Evolutionary conservation across 2,113 vertebrate species (phyloP), one percentile per base, ranked within the genome.

Genomic region (Callionymus lyra): DNA sequence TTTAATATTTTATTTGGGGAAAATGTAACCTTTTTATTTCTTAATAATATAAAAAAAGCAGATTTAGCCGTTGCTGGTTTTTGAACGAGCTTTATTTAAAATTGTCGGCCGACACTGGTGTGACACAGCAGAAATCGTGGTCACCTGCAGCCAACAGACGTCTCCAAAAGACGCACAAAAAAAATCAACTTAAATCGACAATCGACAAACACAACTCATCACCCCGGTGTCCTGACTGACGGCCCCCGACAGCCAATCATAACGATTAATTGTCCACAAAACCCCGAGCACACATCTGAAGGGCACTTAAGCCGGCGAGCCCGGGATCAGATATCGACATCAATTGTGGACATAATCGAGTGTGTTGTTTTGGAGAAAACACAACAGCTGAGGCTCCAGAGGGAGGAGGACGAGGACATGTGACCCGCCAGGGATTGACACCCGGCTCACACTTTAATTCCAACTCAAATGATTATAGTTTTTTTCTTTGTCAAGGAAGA

Each of bases 341-440:
- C 8, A 8, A 27, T 8, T 57, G 33, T 6, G 43, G 51, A 59
- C 38, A 64, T 78, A 63, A 80, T 80, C 38, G 59, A 82, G 72
- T 77, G 60, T 56, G 66, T 66, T 80, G 74, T 78, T 82, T 78
- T 74, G 65, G 69, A 8, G 21, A 63, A 72, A 69, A 74, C 13
- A 40, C 65, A 79, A 64, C 80, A 82, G 73, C 80, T 82, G 80
- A 55, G 76, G 43, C 74, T 8, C 66, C 57, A 43, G 38, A 31
- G 43, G 47, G 44, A 40, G 11, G 35, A 21, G 19, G 33, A 6
- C 1, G 10, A 10, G 8, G 36, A 19, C n/a, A n/a, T n/a, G n/a
- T n/a, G n/a, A n/a, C 21, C 21, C 21, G 21, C 21, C 8, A 4
- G 4, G 21, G 21, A 5, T 8, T 8, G 4, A 27, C 21, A 27